Base-by-base conservation (phyloP, 2,888 invertebrate species). In the Cataglyphis cursor region DNA sequence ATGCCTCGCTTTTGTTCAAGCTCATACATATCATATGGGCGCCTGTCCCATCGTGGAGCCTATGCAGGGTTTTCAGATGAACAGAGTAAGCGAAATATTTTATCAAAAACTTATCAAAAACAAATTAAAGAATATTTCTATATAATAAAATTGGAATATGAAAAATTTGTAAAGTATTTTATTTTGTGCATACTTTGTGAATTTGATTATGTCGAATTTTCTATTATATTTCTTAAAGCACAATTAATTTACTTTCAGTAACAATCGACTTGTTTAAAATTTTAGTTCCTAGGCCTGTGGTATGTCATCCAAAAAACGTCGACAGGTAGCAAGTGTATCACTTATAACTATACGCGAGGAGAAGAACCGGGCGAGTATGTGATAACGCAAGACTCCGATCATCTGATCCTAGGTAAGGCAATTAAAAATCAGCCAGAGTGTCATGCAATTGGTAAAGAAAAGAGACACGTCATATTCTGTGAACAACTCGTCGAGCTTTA, bases 261-360 rank as follows among this genome's bases (percentile, higher is more conserved):
- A 35, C 61, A 80, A 80, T 78, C 5, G n/a, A 6, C 28, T 80
- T 51, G 41, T 48, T 64, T 31, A 35, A 57, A 81, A 62, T 80
- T 65, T 65, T 38, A 98, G 98, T 96, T 98, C 95, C 95, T 98
- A 82, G 98, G 98, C 0, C 95, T 97, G 21, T 98, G 98, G 98
- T 97, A 97, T 94, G 98, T 97, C 18, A 96, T 98, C 57, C 97
- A 98, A 95, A 98, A 98, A 95, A 98, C 98, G 1, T 97, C 97
- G 9, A 98, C 98, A 0, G 97, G 97, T 0, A 97, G 97, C 80
- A 96, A 96, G 90, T 98, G 98, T 94, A 96, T 98, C 91, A 96
- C 96, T 1, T 97, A 98, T 95, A 97, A 98, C 95, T 97, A 97
- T 95, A 97, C 97, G 0, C 95, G 95, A 87, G 96, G 96, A 0